Conservation (phyloP, 2,113 vertebrate species). For the Clarias magur region DNA sequence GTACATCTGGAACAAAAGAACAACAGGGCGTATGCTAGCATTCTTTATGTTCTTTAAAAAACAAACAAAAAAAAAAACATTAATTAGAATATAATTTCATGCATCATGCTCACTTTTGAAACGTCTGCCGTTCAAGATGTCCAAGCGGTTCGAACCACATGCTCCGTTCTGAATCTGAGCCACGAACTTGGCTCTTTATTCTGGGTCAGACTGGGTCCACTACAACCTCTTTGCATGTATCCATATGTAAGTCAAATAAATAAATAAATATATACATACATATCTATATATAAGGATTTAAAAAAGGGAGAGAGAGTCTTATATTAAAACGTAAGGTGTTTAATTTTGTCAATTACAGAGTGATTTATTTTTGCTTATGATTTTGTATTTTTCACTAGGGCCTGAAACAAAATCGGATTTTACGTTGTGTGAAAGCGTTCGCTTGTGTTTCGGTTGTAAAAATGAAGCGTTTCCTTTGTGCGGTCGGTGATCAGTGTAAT, state of each 20-base stretch:
- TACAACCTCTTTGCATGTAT: conserved; percentile 45
- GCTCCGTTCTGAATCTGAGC: background rate
- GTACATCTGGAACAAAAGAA: background rate
- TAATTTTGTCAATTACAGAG: conserved; percentile 27
- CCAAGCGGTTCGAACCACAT: background rate
- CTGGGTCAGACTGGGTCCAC: conserved; percentile 54
- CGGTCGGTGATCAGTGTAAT: conserved; percentile 16
- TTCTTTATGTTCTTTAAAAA: background rate
- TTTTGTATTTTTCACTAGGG: background rate
- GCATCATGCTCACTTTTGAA: background rate
- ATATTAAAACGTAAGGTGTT: conserved; percentile 26
- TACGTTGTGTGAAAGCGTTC: conserved; percentile 14
- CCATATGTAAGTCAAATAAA: conserved; percentile 28
- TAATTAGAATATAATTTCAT: background rate
- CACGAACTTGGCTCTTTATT: conserved; percentile 49
- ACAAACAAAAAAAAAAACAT: no score
- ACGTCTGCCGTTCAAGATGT: conserved; percentile 1
- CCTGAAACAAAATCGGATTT: background rate
- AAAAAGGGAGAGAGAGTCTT: conserved; percentile 3
- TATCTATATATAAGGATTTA: conserved; percentile 4
- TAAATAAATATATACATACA: background rate
- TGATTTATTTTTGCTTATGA: conserved; percentile 18
- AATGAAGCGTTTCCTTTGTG: conserved; percentile 21
- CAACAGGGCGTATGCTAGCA: background rate
- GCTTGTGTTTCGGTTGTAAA: conserved; percentile 19